Evolutionary conservation across 2,797 vertebrate species (phyloP), one percentile per base, ranked within the genome.

Genomic region (Enteromius afrohamiltoni): DNA sequence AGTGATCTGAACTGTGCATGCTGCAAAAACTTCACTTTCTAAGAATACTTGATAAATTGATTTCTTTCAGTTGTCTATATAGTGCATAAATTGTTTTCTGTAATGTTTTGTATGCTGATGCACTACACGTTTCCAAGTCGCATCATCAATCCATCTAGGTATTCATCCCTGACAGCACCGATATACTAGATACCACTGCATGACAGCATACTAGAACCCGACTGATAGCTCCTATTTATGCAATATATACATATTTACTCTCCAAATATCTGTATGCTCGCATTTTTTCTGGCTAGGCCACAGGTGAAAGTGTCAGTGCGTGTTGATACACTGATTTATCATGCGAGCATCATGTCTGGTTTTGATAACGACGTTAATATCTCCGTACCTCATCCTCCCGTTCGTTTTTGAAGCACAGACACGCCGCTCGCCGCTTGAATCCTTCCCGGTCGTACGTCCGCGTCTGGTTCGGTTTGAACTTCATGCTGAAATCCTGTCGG

Each of bases 381-480:
- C 65, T 67, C 85, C 93, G 91, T 93, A 98, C 97, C 97, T 98
- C 97, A 79, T 98, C 96, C 89, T 98, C 96, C n/a, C 94, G 95
- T 85, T 98, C 97, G 88, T 97, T 98, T 92, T 95, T 96, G 91
- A 97, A 97, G 90, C 97, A 98, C 90, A 98, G 91, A 88, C 97
- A 98, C 75, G 97, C 97, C 73, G 97, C 97, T 86, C 97, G 94
- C 90, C 96, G 97, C 94, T 96, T 98, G 92, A 96, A 98, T 73
- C 97, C 97, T 78, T 98, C 97, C 85, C 96, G 96, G 90, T 99
- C 97, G 86, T 97, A 99, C 3, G 97, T 98, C 93, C 97, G 95
- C 89, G 97, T 99, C 95, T 99, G 97, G 94, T 98, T 98, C 85
- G 97, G 97, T 92, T 99, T 99, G 87, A 98, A 96, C 95, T 98